These are phyloP conservation scores for Haliclona indistincta DNA, from an alignment of 37 sponge, comb jelly and placozoan species.

Conservation along the genomic window DNA sequence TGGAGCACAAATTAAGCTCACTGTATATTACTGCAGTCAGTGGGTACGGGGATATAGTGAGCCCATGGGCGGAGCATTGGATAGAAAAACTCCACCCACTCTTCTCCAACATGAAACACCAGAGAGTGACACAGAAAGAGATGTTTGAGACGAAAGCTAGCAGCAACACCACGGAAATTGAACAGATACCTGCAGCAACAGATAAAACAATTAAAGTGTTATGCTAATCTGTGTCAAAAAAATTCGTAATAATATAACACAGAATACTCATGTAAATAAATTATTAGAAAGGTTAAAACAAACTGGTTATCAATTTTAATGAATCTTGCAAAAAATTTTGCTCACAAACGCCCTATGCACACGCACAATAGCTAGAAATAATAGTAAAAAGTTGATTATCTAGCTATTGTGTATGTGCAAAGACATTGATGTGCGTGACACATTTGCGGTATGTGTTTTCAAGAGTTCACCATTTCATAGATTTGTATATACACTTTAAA, in stretches of 20 bases:
- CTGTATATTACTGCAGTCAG: slow-evolving; percentile 50
- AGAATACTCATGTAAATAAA: too few species aligned
- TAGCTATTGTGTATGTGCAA: too few species aligned
- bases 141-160: slow-evolving; percentile 88
- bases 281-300: neutral
- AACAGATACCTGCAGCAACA: slow-evolving; percentile 69
- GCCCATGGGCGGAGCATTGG: slow-evolving; percentile 79
- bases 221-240: neutral
- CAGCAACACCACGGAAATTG: slow-evolving; percentile 92
- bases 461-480: too few species aligned
- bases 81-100: slow-evolving; percentile 93
- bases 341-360: too few species aligned
- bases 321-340: too few species aligned
- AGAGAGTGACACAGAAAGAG: slow-evolving; percentile 86
- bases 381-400: too few species aligned
- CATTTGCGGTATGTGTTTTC: too few species aligned
- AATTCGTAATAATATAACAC: too few species aligned
- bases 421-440: too few species aligned
- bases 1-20: slow-evolving; percentile 15
- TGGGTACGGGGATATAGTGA: slow-evolving; percentile 78
- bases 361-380: too few species aligned
- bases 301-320: neutral
- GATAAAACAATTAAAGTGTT: neutral
- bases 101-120: slow-evolving; percentile 87
- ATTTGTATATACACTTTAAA: too few species aligned